Conservation (phyloP, 2,113 vertebrate genomes). For the Bujurquina vittata region DNA sequence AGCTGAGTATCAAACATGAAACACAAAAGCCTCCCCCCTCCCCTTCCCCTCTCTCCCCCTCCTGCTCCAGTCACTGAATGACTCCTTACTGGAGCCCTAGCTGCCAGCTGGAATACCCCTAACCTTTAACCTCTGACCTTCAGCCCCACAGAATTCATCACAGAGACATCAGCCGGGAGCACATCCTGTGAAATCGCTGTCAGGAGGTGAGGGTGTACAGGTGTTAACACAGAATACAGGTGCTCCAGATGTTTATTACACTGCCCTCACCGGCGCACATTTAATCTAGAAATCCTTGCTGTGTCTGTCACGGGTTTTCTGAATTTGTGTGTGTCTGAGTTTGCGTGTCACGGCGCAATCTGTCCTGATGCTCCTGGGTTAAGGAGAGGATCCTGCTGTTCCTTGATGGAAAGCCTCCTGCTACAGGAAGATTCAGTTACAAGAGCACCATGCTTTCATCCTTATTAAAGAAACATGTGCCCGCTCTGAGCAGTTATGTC, state of each 20-base stretch:
- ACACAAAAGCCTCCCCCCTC: slow-evolving; percentile 10
- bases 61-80: slow-evolving; percentile 68
- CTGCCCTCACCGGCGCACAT: background rate
- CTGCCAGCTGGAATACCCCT: slow-evolving; percentile 82
- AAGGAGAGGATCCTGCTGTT: slow-evolving; percentile 81
- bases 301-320: slow-evolving; percentile 13
- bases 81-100: slow-evolving; percentile 76
- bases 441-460: slow-evolving; percentile 80
- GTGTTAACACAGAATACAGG: slow-evolving; percentile 60
- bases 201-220: slow-evolving; percentile 14
- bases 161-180: slow-evolving; percentile 43
- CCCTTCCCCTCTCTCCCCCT: slow-evolving; percentile 25
- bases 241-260: slow-evolving; percentile 48
- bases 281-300: background rate
- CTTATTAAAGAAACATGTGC: slow-evolving; percentile 84
- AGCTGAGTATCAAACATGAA: slow-evolving; percentile 24
- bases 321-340: slow-evolving; percentile 28
- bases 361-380: slow-evolving; percentile 76
- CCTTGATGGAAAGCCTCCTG: slow-evolving; percentile 78
- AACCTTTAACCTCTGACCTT: slow-evolving; percentile 74
- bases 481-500: slow-evolving; percentile 57
- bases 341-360: slow-evolving; percentile 80
- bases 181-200: slow-evolving; percentile 37
- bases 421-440: slow-evolving; percentile 82
- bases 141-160: slow-evolving; percentile 62